These are phyloP conservation scores for Scarus forsteni DNA, from an alignment of 2,797 vertebrate species.

Conservation along the genomic window DNA sequence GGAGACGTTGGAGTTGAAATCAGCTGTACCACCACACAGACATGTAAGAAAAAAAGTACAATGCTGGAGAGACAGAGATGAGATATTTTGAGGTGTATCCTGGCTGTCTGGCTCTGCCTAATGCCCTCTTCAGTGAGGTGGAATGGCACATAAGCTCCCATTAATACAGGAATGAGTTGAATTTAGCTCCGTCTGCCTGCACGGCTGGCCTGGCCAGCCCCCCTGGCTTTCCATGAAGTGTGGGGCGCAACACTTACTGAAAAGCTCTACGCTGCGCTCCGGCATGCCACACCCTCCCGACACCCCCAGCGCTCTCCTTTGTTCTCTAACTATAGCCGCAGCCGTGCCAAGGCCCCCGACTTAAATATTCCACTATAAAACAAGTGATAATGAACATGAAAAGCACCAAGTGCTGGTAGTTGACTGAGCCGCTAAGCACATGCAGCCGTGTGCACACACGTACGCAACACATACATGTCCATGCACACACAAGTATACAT, in stretches of 20 bases:
- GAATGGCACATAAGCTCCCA: slow-evolving; percentile 85
- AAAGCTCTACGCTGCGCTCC: slow-evolving; percentile 74
- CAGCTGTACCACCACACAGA: slow-evolving; percentile 27
- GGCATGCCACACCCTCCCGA: slow-evolving; percentile 77
- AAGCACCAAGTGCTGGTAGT: slow-evolving; percentile 74
- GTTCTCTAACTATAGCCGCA: slow-evolving; percentile 85
- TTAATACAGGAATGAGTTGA: slow-evolving; percentile 88
- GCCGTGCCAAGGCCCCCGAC: slow-evolving; percentile 80
- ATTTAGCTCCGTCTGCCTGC: slow-evolving; percentile 85
- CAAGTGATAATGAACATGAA: slow-evolving; percentile 84
- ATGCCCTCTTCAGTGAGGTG: slow-evolving; percentile 82
- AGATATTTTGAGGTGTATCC: slow-evolving; percentile 84
- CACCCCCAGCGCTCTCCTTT: slow-evolving; percentile 77
- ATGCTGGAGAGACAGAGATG: slow-evolving; percentile 55
- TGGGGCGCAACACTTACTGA: slow-evolving; percentile 83
- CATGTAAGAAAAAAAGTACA: slow-evolving; percentile 52
- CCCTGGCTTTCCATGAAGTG: slow-evolving; percentile 84
- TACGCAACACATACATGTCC: slow-evolving; percentile 43
- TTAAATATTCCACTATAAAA: slow-evolving; percentile 86
- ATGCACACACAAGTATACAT: slow-evolving; percentile 31
- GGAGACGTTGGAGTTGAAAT: not conserved
- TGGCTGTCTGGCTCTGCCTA: slow-evolving; percentile 79
- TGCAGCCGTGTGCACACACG: slow-evolving; percentile 46
- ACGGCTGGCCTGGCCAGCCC: slow-evolving; percentile 64
- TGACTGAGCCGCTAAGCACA: slow-evolving; percentile 72